Evolutionary conservation across 2,797 vertebrate species (phyloP).

Genomic region (Acanthiza pusilla): DNA sequence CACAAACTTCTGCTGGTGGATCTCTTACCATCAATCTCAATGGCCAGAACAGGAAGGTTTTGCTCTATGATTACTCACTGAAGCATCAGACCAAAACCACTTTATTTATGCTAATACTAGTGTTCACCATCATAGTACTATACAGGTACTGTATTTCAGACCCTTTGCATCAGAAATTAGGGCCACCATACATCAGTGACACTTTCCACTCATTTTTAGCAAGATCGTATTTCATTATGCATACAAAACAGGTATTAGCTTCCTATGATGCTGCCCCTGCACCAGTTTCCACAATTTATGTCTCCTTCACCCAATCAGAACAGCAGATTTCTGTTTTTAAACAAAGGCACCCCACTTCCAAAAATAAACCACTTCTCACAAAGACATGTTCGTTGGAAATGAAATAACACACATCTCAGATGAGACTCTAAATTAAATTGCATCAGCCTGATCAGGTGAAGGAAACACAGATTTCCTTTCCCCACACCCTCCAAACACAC

Average conservation of each 20-base stretch:
- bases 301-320: neutral
- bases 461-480: slow-evolving; percentile 67
- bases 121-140: neutral
- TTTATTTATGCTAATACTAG: neutral
- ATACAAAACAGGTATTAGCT: neutral
- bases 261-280: neutral
- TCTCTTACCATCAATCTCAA: neutral
- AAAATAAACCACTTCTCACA: slow-evolving; percentile 46
- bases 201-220: neutral
- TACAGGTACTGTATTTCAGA: neutral
- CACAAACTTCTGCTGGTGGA: neutral
- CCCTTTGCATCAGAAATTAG: neutral
- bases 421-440: slow-evolving; percentile 41
- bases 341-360: slow-evolving; percentile 6
- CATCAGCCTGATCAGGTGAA: slow-evolving; percentile 65
- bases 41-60: neutral
- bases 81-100: neutral
- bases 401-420: neutral
- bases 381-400: neutral
- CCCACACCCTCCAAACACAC: slow-evolving; percentile 47
- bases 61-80: neutral
- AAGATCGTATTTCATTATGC: neutral
- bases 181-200: neutral
- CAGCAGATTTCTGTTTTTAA: slow-evolving; percentile 28
- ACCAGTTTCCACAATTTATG: neutral